Evolutionary conservation across 2,888 invertebrate genomes (phyloP).

Genomic region (Brenthis daphne): DNA sequence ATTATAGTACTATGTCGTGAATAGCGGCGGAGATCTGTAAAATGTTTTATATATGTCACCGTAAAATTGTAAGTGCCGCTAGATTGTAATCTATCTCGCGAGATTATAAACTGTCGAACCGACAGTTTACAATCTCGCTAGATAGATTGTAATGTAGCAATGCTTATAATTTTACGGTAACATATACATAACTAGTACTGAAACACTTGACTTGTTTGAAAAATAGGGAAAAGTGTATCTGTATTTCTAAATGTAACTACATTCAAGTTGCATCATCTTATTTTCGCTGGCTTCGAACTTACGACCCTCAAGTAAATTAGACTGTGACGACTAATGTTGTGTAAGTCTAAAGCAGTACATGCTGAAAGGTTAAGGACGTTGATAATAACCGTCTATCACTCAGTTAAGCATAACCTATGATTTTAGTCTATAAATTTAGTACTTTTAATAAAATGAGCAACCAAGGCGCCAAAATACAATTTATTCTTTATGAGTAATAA

Average conservation of each 20-base stretch:
- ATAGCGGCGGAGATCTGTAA: not conserved
- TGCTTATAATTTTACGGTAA: too few species aligned
- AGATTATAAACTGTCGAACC: too few species aligned
- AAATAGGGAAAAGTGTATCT: not conserved
- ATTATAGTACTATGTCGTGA: slow-evolving; percentile 1
- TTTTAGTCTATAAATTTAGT: not conserved
- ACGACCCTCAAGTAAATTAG: slow-evolving; percentile 16
- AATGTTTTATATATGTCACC: too few species aligned
- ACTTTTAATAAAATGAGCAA: too few species aligned
- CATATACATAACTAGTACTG: too few species aligned
- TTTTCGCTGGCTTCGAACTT: slow-evolving; percentile 13
- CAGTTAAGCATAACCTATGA: not conserved
- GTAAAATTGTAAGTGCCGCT: too few species aligned
- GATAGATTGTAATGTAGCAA: too few species aligned
- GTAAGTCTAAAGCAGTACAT: slow-evolving; percentile 12
- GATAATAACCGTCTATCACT: slow-evolving; percentile 8
- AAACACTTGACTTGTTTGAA: not conserved
- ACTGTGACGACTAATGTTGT: slow-evolving; percentile 13
- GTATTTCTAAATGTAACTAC: not conserved
- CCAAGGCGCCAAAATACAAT: too few species aligned
- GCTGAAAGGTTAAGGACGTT: slow-evolving; percentile 24
- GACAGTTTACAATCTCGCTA: too few species aligned
- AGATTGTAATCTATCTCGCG: too few species aligned
- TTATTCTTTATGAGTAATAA: too few species aligned
- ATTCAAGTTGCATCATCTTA: slow-evolving; percentile 6